Conservation (phyloP, 1,140 invertebrate genomes). For the Eurytemora carolleeae region DNA sequence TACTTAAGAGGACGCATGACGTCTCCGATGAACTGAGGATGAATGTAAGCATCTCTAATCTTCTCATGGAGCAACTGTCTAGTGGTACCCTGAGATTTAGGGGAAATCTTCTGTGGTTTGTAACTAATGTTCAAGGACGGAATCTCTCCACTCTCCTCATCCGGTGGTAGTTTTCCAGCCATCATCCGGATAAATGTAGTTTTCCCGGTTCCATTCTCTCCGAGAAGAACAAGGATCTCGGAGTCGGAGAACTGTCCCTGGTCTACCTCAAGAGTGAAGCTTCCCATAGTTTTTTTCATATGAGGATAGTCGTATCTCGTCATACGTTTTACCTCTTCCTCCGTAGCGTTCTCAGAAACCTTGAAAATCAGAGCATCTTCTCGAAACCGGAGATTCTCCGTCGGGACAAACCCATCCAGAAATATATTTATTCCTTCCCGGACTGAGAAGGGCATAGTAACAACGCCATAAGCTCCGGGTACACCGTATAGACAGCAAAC, state of each 20-base stretch:
- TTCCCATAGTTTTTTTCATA: slow-evolving; percentile 42
- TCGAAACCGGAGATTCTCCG: slow-evolving; percentile 95
- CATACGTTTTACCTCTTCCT: slow-evolving; percentile 92
- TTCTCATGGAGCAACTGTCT: slow-evolving; percentile 80
- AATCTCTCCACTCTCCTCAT: slow-evolving; percentile 61
- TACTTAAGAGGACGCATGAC: slow-evolving; percentile 10
- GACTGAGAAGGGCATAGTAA: slow-evolving; percentile 98
- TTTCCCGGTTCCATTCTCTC: slow-evolving; percentile 98
- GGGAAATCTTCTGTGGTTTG: slow-evolving; percentile 98
- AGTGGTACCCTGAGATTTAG: slow-evolving; percentile 84
- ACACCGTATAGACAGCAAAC: slow-evolving; percentile 97
- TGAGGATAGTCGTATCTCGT: slow-evolving; percentile 86
- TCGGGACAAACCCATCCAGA: slow-evolving; percentile 96
- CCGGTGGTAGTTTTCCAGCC: slow-evolving; percentile 79
- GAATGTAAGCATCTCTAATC: slow-evolving; percentile 86
- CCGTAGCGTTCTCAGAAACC: slow-evolving; percentile 88
- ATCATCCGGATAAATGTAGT: slow-evolving; percentile 98
- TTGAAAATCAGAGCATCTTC: slow-evolving; percentile 92
- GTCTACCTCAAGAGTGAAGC: slow-evolving; percentile 35
- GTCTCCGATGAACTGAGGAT: slow-evolving; percentile 48
- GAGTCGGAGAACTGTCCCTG: slow-evolving; percentile 95
- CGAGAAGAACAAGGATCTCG: slow-evolving; percentile 92
- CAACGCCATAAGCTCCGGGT: slow-evolving; percentile 95
- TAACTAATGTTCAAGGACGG: slow-evolving; percentile 94
- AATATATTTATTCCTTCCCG: slow-evolving; percentile 99